Percentiles rank a stretch among this genome's conserved stretches.
phyloP scores from a whole-genome alignment of 2,113 vertebrate genomes.

The Rhea americana region DNA sequence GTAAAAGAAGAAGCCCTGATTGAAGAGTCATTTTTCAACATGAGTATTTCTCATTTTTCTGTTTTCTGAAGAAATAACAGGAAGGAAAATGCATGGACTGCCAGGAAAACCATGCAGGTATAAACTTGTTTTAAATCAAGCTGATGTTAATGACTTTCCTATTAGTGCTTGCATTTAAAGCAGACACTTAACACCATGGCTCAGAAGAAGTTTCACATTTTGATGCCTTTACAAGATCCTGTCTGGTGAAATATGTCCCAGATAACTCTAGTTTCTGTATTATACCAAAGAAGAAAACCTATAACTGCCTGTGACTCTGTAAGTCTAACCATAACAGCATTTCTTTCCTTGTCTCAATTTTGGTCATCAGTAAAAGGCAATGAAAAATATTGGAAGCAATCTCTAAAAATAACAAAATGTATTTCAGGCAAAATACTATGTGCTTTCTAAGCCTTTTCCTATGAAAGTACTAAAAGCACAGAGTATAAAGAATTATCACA shows the following conservation, averaged over 20 bases:
- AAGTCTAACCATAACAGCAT: not conserved
- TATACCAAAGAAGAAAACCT: not conserved
- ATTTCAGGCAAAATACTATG: constrained; percentile 10
- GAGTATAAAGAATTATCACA: constrained; percentile 32
- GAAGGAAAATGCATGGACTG: not conserved
- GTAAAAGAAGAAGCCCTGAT: not conserved
- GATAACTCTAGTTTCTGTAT: not conserved
- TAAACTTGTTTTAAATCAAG: not conserved
- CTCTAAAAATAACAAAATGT: constrained; percentile 1
- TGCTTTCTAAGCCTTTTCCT: constrained; percentile 1
- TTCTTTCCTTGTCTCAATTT: not conserved
- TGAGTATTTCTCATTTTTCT: not conserved
- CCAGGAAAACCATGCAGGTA: not conserved
- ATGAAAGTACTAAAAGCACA: constrained; percentile 4
- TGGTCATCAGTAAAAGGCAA: not conserved
- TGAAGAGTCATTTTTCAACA: not conserved
- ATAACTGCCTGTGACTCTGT: not conserved
- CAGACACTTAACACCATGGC: not conserved
- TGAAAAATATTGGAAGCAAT: not conserved
- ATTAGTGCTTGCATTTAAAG: not conserved
- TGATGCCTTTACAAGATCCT: not conserved
- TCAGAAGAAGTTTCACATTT: not conserved
- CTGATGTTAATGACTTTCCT: no score
- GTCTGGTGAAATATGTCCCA: not conserved
- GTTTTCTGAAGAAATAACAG: not conserved